These are phyloP conservation scores for Neotoxoptera formosana DNA, from an alignment of 1,140 invertebrate genomes.

Conservation along the genomic window DNA sequence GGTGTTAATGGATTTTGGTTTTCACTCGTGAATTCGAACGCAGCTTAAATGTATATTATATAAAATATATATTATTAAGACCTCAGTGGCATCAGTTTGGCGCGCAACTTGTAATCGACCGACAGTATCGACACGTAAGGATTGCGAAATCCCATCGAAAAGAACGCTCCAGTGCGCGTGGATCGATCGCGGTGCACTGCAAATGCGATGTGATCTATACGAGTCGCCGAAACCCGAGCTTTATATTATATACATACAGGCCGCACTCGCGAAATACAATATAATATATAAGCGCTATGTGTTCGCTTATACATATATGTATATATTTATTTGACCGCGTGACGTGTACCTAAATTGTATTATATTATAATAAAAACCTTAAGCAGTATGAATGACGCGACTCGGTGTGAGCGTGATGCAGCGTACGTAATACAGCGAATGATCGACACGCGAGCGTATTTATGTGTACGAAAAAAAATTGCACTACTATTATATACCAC, in stretches of 20 bases:
- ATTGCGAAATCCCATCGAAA: constrained; percentile 43
- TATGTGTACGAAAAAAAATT: constrained; percentile 14
- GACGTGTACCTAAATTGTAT: not conserved
- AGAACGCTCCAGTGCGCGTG: not conserved
- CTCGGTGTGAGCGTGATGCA: not conserved
- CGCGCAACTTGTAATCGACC: constrained; percentile 30
- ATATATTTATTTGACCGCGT: not conserved
- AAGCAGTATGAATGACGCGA: not conserved
- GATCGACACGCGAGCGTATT: not conserved
- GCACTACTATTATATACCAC: not conserved
- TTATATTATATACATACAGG: not conserved
- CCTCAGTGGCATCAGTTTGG: constrained; percentile 18
- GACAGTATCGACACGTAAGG: constrained; percentile 29
- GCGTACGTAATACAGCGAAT: not conserved
- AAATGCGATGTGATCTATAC: not conserved
- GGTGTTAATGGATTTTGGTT: not conserved
- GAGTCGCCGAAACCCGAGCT: not conserved
- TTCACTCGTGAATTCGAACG: not conserved
- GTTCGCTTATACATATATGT: not conserved
- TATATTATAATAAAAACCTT: not conserved
- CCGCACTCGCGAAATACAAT: not conserved
- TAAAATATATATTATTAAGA: not conserved
- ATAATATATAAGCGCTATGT: not conserved
- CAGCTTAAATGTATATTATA: not conserved
- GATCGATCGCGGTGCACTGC: not conserved